A percentile compares a stretch with the other conserved stretches of the same genome.
phyloP scores from a whole-genome alignment of 1,140 invertebrate genomes.

The Bemisia tabaci region DNA sequence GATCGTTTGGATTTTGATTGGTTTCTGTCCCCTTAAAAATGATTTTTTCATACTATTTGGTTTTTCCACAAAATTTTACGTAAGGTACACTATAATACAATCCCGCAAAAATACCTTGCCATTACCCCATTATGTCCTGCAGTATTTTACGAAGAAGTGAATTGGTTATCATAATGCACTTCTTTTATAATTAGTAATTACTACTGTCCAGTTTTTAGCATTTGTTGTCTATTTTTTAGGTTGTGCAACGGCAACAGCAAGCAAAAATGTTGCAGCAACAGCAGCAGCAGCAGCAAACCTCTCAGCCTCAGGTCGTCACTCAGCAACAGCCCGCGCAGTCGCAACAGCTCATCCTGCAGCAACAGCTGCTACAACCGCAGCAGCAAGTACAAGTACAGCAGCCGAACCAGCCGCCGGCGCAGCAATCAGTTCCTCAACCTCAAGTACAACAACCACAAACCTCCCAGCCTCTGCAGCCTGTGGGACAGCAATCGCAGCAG shows the following conservation, averaged over 20 bases:
- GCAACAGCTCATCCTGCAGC: conserved; percentile 23
- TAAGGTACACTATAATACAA: too few relatives aligned
- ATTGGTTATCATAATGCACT: too few relatives aligned
- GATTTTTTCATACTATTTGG: too few relatives aligned
- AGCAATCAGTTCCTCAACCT: not conserved
- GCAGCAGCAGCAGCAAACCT: conserved; percentile 27
- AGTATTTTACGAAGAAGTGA: too few relatives aligned
- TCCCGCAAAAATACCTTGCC: too few relatives aligned
- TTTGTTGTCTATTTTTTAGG: conserved; percentile 33
- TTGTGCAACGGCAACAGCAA: conserved; percentile 45
- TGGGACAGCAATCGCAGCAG: not conserved
- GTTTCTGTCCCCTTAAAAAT: too few relatives aligned
- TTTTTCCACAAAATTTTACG: too few relatives aligned
- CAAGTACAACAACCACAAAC: not conserved
- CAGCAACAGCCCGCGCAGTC: conserved; percentile 20
- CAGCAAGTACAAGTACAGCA: conserved; percentile 11
- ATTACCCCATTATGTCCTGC: too few relatives aligned
- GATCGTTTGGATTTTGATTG: too few relatives aligned
- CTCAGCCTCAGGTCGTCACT: conserved; percentile 25
- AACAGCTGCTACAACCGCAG: conserved; percentile 12
- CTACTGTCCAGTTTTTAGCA: too few relatives aligned
- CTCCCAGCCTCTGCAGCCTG: not conserved
- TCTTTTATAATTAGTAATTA: too few relatives aligned
- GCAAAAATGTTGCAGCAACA: conserved; percentile 41
- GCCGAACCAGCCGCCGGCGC: not conserved